Evolutionary conservation across 2,888 invertebrate genomes (phyloP).

Genomic region (Drosophila lutescens): DNA sequence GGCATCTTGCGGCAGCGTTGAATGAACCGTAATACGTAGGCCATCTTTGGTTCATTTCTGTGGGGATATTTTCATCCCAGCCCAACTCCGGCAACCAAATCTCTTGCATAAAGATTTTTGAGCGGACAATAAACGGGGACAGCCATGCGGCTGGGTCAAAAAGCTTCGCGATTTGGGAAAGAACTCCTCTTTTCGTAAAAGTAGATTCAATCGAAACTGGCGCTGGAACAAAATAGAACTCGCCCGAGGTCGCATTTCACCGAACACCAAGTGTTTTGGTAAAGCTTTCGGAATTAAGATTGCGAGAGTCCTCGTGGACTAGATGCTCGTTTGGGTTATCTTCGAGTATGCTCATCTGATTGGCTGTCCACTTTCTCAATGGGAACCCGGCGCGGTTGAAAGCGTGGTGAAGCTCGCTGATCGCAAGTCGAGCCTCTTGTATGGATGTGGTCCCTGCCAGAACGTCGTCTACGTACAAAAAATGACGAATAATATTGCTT

Average conservation of each 20-base stretch:
- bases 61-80: not conserved
- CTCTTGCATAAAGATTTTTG: not conserved
- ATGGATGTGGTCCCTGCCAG: not conserved
- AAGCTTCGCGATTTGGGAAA: not conserved
- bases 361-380: constrained; percentile 1
- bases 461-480: constrained; percentile 1
- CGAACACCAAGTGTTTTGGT: not conserved
- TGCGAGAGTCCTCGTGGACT: not conserved
- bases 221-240: not conserved
- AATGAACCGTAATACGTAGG: not conserved
- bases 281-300: not conserved
- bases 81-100: not conserved
- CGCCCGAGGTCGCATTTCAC: not conserved
- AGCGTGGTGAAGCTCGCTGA: not conserved
- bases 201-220: not conserved
- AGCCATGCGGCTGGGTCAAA: not conserved
- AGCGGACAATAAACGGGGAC: constrained; percentile 1
- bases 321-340: constrained; percentile 1
- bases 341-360: not conserved
- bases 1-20: constrained; percentile 2
- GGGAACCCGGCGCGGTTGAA: not conserved
- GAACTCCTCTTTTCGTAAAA: not conserved
- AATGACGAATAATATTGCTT: not conserved
- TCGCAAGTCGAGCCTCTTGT: not conserved
- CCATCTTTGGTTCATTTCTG: not conserved